Conservation (phyloP, 2,113 vertebrate genomes). For the Loxodonta africana region DNA sequence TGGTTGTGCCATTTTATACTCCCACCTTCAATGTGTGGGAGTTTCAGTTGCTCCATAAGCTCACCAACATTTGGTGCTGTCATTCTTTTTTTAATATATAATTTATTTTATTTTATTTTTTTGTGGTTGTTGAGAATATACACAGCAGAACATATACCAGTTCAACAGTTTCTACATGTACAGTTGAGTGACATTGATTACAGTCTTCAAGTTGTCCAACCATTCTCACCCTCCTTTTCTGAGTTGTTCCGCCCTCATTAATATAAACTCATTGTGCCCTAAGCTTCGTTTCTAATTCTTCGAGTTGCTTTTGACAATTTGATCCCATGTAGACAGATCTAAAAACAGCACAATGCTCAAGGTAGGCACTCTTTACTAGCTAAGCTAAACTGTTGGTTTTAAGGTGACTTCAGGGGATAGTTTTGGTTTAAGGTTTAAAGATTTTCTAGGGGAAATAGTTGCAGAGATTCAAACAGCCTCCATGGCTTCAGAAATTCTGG, state of each 20-base stretch:
- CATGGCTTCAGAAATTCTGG: too few species aligned
- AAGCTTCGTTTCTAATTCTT: neutral
- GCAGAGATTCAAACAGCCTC: too few species aligned
- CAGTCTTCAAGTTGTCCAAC: neutral
- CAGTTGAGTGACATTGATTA: neutral
- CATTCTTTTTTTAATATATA: neutral
- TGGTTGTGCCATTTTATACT: neutral
- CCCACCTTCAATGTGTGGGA: accelerated
- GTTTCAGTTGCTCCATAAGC: neutral
- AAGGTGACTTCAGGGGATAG: too few species aligned
- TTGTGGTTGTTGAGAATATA: neutral
- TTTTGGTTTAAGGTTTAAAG: too few species aligned
- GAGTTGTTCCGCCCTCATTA: neutral
- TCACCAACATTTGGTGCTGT: neutral
- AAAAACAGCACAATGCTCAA: neutral
- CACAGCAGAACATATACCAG: neutral
- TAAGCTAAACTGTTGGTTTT: too few species aligned
- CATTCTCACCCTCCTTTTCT: neutral
- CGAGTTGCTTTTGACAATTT: neutral
- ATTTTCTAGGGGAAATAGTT: too few species aligned
- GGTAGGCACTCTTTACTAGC: too few species aligned
- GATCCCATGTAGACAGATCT: neutral
- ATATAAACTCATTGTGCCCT: neutral
- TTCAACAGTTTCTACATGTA: neutral
- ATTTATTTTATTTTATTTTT: neutral